These are phyloP conservation scores for Coptodon rendalli DNA, from an alignment of 2,113 vertebrate genomes.

Conservation along the genomic window DNA sequence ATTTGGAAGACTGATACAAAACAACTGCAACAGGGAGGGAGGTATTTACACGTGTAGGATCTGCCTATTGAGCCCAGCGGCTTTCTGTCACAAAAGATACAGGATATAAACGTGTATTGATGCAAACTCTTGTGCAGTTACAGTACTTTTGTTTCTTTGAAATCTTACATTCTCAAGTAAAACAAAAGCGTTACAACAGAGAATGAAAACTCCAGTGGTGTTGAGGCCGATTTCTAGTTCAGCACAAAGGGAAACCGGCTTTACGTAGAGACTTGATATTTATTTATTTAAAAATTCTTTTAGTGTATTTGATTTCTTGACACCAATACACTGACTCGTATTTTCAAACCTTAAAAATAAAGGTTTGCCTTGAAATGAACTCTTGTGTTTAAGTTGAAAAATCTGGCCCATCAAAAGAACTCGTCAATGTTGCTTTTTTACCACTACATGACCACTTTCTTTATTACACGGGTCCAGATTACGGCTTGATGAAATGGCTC, in stretches of 20 bases:
- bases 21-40: conserved; percentile 76
- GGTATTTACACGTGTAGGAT: conserved; percentile 55
- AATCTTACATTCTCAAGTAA: conserved; percentile 11
- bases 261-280: background rate
- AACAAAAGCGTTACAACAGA: background rate
- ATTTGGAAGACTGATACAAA: conserved; percentile 94
- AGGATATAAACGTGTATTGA: conserved; percentile 18
- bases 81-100: conserved; percentile 15
- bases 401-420: background rate
- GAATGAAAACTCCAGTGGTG: conserved; percentile 15
- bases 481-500: conserved; percentile 51
- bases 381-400: background rate
- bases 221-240: background rate
- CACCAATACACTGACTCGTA: rapidly evolving
- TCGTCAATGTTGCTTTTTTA: background rate
- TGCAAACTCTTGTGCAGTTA: conserved; percentile 51
- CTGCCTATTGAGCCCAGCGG: conserved; percentile 15
- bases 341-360: background rate
- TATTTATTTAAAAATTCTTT: rapidly evolving
- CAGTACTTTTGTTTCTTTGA: conserved; percentile 73
- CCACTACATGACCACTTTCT: background rate
- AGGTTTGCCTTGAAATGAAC: background rate
- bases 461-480: background rate
- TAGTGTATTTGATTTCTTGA: background rate
- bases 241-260: background rate